These are phyloP conservation scores for Corythornis leucogaster DNA, from an alignment of 2,797 vertebrate species.

Conservation along the genomic window DNA sequence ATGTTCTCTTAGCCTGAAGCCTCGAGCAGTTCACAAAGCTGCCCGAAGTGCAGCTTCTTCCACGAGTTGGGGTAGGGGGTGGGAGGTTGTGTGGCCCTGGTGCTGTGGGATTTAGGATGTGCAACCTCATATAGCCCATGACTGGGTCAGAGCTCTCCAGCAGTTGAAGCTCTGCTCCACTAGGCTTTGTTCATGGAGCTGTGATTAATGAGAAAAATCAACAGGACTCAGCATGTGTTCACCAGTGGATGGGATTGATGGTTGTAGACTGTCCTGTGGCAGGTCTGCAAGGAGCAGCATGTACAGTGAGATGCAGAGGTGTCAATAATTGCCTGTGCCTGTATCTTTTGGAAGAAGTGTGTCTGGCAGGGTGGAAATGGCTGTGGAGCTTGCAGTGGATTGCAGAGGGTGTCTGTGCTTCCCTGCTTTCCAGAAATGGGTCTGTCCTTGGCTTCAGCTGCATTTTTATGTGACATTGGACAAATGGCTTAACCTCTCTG, in stretches of 20 bases:
- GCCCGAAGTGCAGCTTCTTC: neutral
- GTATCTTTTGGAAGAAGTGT: neutral
- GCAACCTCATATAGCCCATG: neutral
- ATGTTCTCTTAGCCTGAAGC: neutral
- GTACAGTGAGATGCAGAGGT: neutral
- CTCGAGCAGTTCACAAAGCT: neutral
- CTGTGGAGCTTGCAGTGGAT: neutral
- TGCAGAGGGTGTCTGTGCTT: neutral
- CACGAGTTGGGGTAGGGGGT: neutral
- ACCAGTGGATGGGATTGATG: neutral
- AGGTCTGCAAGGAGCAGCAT: neutral
- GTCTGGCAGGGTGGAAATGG: neutral
- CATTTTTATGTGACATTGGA: constrained; percentile 17
- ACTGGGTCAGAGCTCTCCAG: neutral
- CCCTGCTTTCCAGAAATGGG: neutral
- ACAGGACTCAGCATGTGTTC: neutral
- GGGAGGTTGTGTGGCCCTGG: neutral
- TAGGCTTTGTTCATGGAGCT: neutral
- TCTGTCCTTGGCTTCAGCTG: constrained; percentile 20
- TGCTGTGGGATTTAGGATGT: neutral
- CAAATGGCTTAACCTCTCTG: constrained; percentile 25
- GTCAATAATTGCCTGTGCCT: neutral
- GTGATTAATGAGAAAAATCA: neutral
- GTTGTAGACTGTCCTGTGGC: neutral
- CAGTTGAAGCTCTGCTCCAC: neutral